Base-by-base conservation (phyloP, 2,113 vertebrate genomes). In the Grantiella picta region DNA sequence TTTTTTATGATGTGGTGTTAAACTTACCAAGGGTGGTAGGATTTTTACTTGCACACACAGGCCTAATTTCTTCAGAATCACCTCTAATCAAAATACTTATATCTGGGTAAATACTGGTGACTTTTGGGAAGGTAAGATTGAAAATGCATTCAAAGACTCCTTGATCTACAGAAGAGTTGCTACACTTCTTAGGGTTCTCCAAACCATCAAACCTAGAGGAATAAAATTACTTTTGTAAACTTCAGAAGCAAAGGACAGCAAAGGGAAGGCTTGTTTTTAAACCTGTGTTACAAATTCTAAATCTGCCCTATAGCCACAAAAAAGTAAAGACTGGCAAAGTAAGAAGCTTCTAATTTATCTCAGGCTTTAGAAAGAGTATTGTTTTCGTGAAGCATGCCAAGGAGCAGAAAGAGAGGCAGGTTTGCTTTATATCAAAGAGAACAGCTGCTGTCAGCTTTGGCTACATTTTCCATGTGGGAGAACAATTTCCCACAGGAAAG, bases 11-110 rank as follows among this genome's bases (percentile, higher is more conserved):
- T 1, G 21, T 35, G 33, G 12, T 63, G 25, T 22, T 50, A 45
- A 66, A 94, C 93, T 75, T 82, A 97, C 97, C 92, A 27, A 95
- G 53, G 13, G 71, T 91, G 22, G 82, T 91, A 36, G 93, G 94
- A 66, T 95, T 87, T 68, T 86, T 89, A 59, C 14, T 81, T 47
- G 68, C n/a, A 84, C 97, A 97, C 20, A 96, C 5, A 44, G 97
- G 94, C 33, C 71, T 94, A 19, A 95, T 45, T 52, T 96, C 94
- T 83, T 86, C 72, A 19, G 95, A 91, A 53, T 84, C 79, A 77
- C 4, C 84, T 77, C 8, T 71, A 50, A 97, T n/a, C 70, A 96
- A 90, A 75, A 97, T 77, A 33, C 27, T 61, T 91, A 97, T 33
- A 57, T 20, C 2, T 38, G 83, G 64, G 27, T 75, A 83, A 38